A percentile compares a stretch with the other conserved stretches of the same genome.
phyloP scores from a whole-genome alignment of 2,888 invertebrate species.

The Apamea crenata region DNA sequence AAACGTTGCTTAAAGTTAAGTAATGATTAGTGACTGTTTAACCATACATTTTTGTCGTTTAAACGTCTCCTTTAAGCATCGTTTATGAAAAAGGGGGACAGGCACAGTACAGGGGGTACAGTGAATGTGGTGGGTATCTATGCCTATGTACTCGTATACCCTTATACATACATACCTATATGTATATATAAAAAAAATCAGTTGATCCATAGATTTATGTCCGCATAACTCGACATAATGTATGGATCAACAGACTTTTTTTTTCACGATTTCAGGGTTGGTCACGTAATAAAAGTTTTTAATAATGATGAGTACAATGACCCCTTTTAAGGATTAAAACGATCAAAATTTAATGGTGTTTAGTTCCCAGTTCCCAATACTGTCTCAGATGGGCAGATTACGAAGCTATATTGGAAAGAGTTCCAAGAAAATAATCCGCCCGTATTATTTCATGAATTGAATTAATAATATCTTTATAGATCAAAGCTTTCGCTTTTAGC shows the following conservation, averaged over 20 bases:
- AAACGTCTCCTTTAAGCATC: too few species aligned
- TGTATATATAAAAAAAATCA: too few species aligned
- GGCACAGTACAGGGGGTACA: not conserved
- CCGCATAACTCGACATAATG: too few species aligned
- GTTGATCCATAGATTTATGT: too few species aligned
- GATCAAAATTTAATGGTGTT: too few species aligned
- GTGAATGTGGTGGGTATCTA: not conserved
- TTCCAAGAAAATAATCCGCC: not conserved
- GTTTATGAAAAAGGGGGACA: too few species aligned
- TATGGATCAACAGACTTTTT: too few species aligned
- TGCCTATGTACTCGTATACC: not conserved
- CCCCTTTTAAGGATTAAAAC: too few species aligned
- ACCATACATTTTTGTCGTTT: too few species aligned
- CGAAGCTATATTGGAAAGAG: slow-evolving; percentile 6
- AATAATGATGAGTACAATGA: too few species aligned
- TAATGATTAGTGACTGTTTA: not conserved
- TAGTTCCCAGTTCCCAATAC: not conserved
- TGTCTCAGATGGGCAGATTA: not conserved
- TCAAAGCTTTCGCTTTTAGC: slow-evolving; percentile 17
- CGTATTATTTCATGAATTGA: not conserved
- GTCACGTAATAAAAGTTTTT: too few species aligned
- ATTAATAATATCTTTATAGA: slow-evolving; percentile 3
- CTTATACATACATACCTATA: slow-evolving; percentile 2
- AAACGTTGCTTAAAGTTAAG: not conserved
- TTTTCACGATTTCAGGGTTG: too few species aligned